phyloP scores from a whole-genome alignment of 2,888 invertebrate genomes.

The Merodon equestris region DNA sequence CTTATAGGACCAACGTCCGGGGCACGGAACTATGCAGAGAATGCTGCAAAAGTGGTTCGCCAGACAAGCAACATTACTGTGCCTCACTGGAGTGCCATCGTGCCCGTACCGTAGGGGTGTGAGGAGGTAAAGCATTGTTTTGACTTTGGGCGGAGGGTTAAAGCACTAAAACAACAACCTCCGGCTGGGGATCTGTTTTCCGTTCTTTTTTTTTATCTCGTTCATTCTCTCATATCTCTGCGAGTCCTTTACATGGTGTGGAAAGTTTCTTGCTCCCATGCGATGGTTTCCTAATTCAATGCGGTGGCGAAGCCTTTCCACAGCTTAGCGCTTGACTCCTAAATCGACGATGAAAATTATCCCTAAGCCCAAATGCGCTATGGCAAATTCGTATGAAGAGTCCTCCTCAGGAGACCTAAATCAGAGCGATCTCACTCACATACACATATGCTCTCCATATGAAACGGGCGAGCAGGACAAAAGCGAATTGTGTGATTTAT shows the following conservation, averaged over 20 bases:
- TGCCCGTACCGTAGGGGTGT: too few relatives aligned
- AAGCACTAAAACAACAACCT: conserved; percentile 47
- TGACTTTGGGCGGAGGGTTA: conserved; percentile 10
- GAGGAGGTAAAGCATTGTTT: conserved; percentile 13
- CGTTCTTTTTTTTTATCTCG: conserved; percentile 10
- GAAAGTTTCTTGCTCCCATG: conserved; percentile 51
- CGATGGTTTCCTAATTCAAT: conserved; percentile 52
- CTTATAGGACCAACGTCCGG: neutral
- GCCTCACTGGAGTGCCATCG: conserved; percentile 29
- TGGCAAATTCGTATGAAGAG: conserved; percentile 52
- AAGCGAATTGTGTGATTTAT: conserved; percentile 74
- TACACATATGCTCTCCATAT: conserved; percentile 8
- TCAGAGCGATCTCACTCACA: too few relatives aligned
- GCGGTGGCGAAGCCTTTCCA: conserved; percentile 54
- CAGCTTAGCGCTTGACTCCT: conserved; percentile 31
- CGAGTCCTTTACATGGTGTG: conserved; percentile 8
- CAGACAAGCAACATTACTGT: conserved; percentile 29
- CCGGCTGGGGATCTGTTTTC: conserved; percentile 22
- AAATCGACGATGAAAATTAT: conserved; percentile 57
- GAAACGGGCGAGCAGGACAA: conserved; percentile 56
- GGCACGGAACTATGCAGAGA: conserved; percentile 53
- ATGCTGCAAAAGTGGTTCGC: conserved; percentile 52
- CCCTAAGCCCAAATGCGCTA: conserved; percentile 28
- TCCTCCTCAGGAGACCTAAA: conserved; percentile 45
- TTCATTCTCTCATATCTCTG: conserved; percentile 2